These are phyloP conservation scores for Drosophila neotestacea DNA, from an alignment of 2,888 invertebrate genomes.

Conservation along the genomic window DNA sequence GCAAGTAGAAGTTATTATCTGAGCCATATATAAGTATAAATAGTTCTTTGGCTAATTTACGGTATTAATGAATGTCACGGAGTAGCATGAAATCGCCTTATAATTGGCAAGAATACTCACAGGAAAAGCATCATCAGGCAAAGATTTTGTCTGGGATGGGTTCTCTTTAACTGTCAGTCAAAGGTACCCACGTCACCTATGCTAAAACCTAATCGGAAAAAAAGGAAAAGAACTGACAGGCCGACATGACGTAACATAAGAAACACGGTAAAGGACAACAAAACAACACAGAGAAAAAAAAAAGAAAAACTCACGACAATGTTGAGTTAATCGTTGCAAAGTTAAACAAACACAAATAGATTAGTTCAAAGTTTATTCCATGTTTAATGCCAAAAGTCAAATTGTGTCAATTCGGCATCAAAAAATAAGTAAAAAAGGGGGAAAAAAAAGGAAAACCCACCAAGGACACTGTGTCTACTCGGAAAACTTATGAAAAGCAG, in stretches of 20 bases:
- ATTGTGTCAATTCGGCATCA: slow-evolving; percentile 64
- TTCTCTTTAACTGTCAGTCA: slow-evolving; percentile 4
- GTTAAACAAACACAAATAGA: slow-evolving; percentile 81
- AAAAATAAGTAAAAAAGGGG: slow-evolving; percentile 10
- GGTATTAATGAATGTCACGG: slow-evolving; percentile 64
- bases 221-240: slow-evolving; percentile 34
- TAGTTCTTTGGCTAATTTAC: slow-evolving; percentile 64
- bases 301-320: slow-evolving; percentile 21
- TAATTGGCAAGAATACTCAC: slow-evolving; percentile 63
- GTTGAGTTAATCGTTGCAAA: slow-evolving; percentile 75
- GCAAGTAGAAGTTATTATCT: slow-evolving; percentile 77
- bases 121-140: not conserved
- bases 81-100: slow-evolving; percentile 60
- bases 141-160: not conserved
- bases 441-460: slow-evolving; percentile 8
- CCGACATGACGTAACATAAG: slow-evolving; percentile 37
- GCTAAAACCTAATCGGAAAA: slow-evolving; percentile 1
- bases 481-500: slow-evolving; percentile 3
- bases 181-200: slow-evolving; percentile 7
- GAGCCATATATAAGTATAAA: slow-evolving; percentile 37
- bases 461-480: slow-evolving; percentile 12
- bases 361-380: slow-evolving; percentile 73
- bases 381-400: slow-evolving; percentile 71
- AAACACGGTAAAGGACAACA: slow-evolving; percentile 37
- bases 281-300: not conserved